Evolutionary conservation across 2,888 invertebrate genomes (phyloP).

Genomic region (Ptychoptera albimana): DNA sequence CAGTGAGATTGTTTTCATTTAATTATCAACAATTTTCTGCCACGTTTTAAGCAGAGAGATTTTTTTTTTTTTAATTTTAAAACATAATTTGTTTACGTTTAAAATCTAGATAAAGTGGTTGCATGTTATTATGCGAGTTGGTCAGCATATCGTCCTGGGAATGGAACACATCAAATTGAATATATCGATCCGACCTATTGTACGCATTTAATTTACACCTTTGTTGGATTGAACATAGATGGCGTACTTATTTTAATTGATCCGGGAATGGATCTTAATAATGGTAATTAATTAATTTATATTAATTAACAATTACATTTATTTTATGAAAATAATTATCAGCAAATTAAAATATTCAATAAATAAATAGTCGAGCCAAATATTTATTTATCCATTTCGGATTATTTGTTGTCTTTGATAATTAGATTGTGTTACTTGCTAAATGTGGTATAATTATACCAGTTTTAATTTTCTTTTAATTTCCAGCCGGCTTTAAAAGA

Average conservation of each 20-base stretch:
- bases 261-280: conserved; percentile 22
- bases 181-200: conserved; percentile 33
- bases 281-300: conserved; percentile 15
- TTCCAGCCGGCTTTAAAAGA: conserved; percentile 20
- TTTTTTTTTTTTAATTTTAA: too few relatives aligned
- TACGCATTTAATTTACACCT: conserved; percentile 36
- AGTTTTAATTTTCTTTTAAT: too few relatives aligned
- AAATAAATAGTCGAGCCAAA: neutral
- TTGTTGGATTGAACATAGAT: conserved; percentile 32
- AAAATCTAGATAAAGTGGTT: conserved; percentile 13
- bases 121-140: conserved; percentile 36
- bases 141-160: conserved; percentile 30
- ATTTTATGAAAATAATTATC: conserved; percentile 2
- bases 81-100: too few relatives aligned
- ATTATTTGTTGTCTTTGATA: too few relatives aligned
- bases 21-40: too few relatives aligned
- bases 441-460: too few relatives aligned
- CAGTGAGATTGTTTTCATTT: too few relatives aligned
- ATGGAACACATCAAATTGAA: conserved; percentile 27
- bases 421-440: too few relatives aligned
- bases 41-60: too few relatives aligned
- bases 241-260: conserved; percentile 31
- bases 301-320: conserved; percentile 12
- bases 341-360: too few relatives aligned
- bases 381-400: neutral